Evolutionary conservation across 2,888 invertebrate genomes (phyloP), one percentile per base, ranked within the genome.

Genomic region (Caenorhabditis angaria): DNA sequence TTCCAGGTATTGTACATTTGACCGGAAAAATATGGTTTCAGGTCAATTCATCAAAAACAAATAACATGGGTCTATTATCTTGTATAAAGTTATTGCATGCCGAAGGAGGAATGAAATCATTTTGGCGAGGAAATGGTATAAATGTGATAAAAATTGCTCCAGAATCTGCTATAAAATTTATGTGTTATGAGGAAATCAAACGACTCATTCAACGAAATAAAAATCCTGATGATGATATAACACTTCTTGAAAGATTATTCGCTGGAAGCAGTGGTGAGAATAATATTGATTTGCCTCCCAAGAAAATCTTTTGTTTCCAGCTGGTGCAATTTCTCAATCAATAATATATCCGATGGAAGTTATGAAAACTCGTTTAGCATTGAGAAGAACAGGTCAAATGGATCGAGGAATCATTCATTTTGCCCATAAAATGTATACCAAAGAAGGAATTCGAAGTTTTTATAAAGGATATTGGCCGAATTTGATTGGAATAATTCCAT

Each of bases 111-210:
- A 87, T 93, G 0, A 88, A 90, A 66, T 94, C 96, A 63, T 90
- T 99, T 85, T 99, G 99, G 99, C 91, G 97, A 78, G 97, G 97
- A 27, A 99, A 99, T 88, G 95, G 95, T 70, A 94, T 97, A 82
- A 99, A 97, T 89, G 95, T 97, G 64, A 90, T 99, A 81, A 99
- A 99, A 91, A 99, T 99, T 82, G 99, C 96, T 1, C 99, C 99
- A 0, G 99, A 99, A 89, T 93, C 95, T 0, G 97, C 97, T 0
- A 90, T 99, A 18, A 99, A 99, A 89, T 99, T 99, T 88, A 94
- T 94, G 88, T 95, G 95, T 0, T 99, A 99, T 89, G 97, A 99
- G 28, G 82, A 89, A 89, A 92, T 94, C 61, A 97, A 97, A 88
- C 91, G 93, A 70, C 88, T 93, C 56, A 93, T 97, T 78, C 93